phyloP scores from a whole-genome alignment of 2,888 invertebrate species.

The Drepanosiphum platanoidis region DNA sequence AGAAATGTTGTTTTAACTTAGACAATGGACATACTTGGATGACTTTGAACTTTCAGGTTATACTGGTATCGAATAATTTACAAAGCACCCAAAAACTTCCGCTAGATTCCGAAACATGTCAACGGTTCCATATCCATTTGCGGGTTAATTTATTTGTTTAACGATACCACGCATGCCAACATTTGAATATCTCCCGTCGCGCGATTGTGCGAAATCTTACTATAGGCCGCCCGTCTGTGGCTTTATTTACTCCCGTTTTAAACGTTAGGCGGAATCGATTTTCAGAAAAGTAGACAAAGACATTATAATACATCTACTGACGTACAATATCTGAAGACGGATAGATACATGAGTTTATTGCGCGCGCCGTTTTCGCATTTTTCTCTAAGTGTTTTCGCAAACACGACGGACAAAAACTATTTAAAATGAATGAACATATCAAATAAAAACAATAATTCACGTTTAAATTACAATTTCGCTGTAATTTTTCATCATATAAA shows the following conservation, averaged over 20 bases:
- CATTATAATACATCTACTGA: background rate
- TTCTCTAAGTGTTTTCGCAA: background rate
- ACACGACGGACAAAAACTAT: background rate
- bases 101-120: conserved; percentile 16
- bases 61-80: conserved; percentile 47
- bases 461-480: background rate
- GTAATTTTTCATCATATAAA: conserved; percentile 7
- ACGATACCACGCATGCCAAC: background rate
- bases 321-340: background rate
- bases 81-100: conserved; percentile 34
- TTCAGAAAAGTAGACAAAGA: background rate
- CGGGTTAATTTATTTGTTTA: conserved; percentile 32
- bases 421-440: background rate
- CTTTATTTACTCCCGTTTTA: too few species aligned
- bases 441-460: background rate
- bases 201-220: background rate
- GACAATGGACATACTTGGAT: conserved; percentile 33
- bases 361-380: background rate
- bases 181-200: background rate
- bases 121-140: conserved; percentile 23
- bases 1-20: conserved; percentile 32
- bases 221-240: too few species aligned
- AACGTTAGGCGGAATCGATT: background rate
- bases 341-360: background rate
- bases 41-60: conserved; percentile 38